phyloP scores from a whole-genome alignment of 2,797 vertebrate genomes.

The Yasuhikotakia modesta region DNA sequence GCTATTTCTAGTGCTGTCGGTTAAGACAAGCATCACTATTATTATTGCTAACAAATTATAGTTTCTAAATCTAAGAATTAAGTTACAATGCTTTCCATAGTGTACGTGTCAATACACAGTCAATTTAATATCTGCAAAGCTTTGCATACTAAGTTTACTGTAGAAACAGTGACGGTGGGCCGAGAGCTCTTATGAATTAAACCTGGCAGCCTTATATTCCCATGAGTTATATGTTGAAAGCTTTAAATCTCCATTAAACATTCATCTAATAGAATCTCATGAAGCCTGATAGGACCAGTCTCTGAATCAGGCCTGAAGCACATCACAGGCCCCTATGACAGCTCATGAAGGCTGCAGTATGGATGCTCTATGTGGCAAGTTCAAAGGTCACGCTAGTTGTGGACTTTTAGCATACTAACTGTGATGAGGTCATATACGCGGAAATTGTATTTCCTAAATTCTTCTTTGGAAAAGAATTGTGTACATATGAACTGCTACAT shows the following conservation, averaged over 20 bases:
- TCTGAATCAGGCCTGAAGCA: constrained; percentile 19
- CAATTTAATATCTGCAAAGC: constrained; percentile 14
- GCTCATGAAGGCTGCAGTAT: constrained; percentile 1
- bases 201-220: neutral
- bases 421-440: constrained; percentile 8
- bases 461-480: no score
- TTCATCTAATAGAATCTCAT: constrained; percentile 17
- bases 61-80: neutral
- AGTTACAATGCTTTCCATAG: neutral
- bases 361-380: neutral
- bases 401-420: constrained; percentile 30
- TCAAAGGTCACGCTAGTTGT: constrained; percentile 19
- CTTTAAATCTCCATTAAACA: constrained; percentile 22
- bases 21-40: neutral
- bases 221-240: neutral
- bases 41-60: neutral
- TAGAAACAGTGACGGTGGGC: neutral
- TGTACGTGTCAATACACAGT: neutral
- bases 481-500: no score
- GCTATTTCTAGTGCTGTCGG: neutral
- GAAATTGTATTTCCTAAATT: no score
- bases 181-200: neutral
- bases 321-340: neutral
- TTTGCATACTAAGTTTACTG: neutral
- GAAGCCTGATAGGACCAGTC: constrained; percentile 17